Evolutionary conservation across 2,797 vertebrate species (phyloP), one percentile per base, ranked within the genome.

Genomic region (Pteropus rufus): DNA sequence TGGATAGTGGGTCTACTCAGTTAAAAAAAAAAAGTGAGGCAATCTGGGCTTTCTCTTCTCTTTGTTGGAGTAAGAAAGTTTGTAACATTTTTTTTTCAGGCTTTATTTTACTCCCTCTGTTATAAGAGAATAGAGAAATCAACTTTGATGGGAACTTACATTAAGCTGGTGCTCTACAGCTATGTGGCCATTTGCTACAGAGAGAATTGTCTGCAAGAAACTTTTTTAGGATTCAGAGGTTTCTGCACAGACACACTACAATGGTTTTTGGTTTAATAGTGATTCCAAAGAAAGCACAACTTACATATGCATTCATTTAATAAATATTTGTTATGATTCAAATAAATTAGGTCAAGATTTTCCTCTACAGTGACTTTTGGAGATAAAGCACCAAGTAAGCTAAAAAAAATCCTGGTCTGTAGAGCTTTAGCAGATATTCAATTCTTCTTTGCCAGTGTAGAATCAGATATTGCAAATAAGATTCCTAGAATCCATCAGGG

Each of bases 291-390:
- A 58, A 96, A 18, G 31, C 10, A 75, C 39, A 92, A 49, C 26
- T 82, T 52, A 92, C 24, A 23, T 83, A 62, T 69, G 58, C 41
- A 67, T 92, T 93, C 89, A 91, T 83, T 82, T 29, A 79, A 46
- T 65, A 91, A 82, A 56, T 95, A 79, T 69, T 79, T 92, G 70
- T 82, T 94, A 92, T 14, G 18, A 18, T 86, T 93, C 82, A 64
- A 88, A 46, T 92, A 95, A 91, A 92, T 97, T 82, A 92, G 77
- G 31, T 62, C 54, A 96, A 52, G 31, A 64, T 81, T 85, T 95
- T 70, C 36, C 77, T 70, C 77, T 62, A 62, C 0, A 29, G 77
- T 96, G 94, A 46, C 34, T 82, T 95, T 65, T 80, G 49, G 81
- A 96, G 65, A 88, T 82, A 62, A 83, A 89, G 64, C 14, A 60